phyloP scores from a whole-genome alignment of 2,113 vertebrate genomes.

The Pimephales promelas region DNA sequence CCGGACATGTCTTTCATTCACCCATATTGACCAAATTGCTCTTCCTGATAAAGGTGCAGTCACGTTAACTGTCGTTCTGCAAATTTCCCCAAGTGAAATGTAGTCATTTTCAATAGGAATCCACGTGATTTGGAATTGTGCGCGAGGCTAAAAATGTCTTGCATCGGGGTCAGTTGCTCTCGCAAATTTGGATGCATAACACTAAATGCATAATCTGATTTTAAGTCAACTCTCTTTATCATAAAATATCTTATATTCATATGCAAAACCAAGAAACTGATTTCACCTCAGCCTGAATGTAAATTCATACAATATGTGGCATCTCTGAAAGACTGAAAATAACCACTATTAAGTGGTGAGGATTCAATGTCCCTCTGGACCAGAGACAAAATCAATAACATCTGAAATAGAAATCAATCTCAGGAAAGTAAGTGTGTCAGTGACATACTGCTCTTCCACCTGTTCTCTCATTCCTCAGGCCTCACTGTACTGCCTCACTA shows the following conservation, averaged over 20 bases:
- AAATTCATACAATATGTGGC: neutral
- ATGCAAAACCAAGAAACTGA: neutral
- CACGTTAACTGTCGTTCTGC: neutral
- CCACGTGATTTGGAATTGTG: neutral
- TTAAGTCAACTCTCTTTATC: neutral
- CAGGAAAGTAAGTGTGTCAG: slow-evolving; percentile 23
- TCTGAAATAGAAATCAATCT: slow-evolving; percentile 71
- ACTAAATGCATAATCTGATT: neutral
- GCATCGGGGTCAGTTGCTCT: no score
- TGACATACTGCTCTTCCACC: slow-evolving; percentile 13
- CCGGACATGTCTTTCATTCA: neutral
- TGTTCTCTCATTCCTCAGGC: neutral
- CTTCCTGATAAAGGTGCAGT: no score
- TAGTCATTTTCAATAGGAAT: neutral
- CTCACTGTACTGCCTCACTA: neutral
- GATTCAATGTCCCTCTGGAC: slow-evolving; percentile 66
- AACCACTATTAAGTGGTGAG: slow-evolving; percentile 60
- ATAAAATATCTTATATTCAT: neutral
- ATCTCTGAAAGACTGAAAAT: slow-evolving; percentile 44
- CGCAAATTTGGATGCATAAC: no score
- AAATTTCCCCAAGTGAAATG: neutral
- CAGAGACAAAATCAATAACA: slow-evolving; percentile 72
- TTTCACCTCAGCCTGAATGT: neutral
- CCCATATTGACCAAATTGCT: neutral
- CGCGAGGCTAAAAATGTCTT: no score